Conservation (phyloP, 2,797 vertebrate species). For the Eulemur coronatus region DNA sequence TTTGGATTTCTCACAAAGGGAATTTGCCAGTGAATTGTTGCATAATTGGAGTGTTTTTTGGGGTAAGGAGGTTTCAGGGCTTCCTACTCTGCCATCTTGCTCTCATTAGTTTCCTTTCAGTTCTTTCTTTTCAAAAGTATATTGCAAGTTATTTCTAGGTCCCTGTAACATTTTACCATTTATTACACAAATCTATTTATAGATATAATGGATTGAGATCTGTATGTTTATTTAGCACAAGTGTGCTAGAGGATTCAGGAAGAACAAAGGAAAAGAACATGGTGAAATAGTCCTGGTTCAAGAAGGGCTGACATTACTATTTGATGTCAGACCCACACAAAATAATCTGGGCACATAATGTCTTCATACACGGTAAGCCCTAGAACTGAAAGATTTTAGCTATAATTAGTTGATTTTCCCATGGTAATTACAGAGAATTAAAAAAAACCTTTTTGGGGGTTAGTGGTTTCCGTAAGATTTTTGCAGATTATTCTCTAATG, state of each 20-base stretch:
- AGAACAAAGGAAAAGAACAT: background rate
- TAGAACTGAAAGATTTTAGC: background rate
- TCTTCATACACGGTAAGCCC: background rate
- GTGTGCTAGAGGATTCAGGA: background rate
- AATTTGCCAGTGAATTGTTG: background rate
- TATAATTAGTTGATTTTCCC: background rate
- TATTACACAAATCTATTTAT: background rate
- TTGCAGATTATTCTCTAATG: background rate
- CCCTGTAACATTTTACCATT: background rate
- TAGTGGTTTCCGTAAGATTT: background rate
- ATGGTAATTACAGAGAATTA: background rate
- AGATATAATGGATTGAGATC: background rate
- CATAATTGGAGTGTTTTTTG: background rate
- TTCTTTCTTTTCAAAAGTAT: background rate
- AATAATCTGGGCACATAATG: background rate
- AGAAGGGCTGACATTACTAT: background rate
- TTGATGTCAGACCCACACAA: background rate
- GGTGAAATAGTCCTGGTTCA: background rate
- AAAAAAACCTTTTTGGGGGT: background rate
- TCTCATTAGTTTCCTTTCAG: background rate
- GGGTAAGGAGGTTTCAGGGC: background rate
- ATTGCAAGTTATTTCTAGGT: background rate
- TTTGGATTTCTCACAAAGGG: background rate
- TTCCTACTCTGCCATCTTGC: background rate
- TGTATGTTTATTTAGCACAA: background rate